phyloP scores from a whole-genome alignment of 2,888 invertebrate species.

The Tanypteryx hageni region DNA sequence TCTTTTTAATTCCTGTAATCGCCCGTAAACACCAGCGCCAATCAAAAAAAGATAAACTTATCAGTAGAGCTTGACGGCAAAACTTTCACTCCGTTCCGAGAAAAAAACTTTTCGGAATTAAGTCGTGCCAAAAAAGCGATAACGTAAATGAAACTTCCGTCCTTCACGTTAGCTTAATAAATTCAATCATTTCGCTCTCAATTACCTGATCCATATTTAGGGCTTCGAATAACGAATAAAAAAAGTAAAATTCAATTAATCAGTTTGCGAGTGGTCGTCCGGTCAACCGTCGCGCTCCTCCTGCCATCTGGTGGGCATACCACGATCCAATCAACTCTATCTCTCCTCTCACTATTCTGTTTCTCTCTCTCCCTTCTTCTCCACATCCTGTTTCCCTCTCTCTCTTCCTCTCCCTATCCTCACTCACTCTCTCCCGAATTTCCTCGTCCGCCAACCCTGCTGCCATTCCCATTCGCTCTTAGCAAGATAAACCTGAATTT shows the following conservation, averaged over 20 bases:
- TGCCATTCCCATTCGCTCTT: no score
- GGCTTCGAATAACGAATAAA: slow-evolving; percentile 11
- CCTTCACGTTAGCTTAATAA: background rate
- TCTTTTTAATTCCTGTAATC: no score
- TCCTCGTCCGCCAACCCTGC: no score
- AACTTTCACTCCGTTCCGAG: no score
- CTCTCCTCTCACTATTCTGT: background rate
- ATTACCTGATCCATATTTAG: background rate
- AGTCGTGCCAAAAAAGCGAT: background rate
- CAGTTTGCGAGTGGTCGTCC: slow-evolving; percentile 29
- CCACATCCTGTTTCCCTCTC: no score
- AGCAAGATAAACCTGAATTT: no score
- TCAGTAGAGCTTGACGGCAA: no score
- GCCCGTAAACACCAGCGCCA: no score
- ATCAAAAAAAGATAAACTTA: no score
- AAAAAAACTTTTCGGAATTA: no score
- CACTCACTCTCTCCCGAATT: no score
- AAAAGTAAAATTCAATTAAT: slow-evolving; percentile 41
- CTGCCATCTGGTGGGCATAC: background rate
- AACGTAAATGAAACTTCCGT: background rate
- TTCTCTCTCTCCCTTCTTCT: no score
- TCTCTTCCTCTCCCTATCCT: background rate
- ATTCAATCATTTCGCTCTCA: slow-evolving; percentile 26
- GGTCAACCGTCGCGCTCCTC: slow-evolving; percentile 15
- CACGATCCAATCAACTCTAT: background rate